Conservation (phyloP, 2,888 invertebrate species). For the Tetanocera ferruginea region DNA sequence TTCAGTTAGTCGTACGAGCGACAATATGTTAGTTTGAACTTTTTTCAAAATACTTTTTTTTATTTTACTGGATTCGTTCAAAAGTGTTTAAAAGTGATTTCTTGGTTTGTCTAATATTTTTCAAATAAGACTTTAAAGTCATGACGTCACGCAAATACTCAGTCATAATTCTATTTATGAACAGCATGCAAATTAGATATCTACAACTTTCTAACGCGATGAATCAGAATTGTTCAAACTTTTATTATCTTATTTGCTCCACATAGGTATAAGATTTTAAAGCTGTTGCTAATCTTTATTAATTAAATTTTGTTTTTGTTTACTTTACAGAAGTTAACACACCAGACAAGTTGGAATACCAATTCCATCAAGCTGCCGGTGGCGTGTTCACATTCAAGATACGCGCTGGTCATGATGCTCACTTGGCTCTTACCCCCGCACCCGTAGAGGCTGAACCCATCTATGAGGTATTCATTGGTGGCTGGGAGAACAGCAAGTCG, state of each 20-base stretch:
- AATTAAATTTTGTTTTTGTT: conserved; percentile 17
- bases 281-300: no score
- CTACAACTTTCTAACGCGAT: neutral
- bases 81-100: no score
- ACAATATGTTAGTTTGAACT: no score
- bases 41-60: no score
- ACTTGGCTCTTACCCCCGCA: conserved; percentile 82
- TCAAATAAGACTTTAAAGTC: no score
- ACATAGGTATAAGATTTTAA: no score
- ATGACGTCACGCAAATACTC: neutral
- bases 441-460: conserved; percentile 82
- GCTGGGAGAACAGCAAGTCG: conserved; percentile 88
- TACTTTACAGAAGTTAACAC: conserved; percentile 80
- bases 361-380: conserved; percentile 81
- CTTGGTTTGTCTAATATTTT: no score
- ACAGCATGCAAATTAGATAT: neutral
- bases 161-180: neutral
- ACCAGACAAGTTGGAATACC: conserved; percentile 85
- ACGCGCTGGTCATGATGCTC: conserved; percentile 85
- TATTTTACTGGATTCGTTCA: no score
- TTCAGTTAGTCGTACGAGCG: no score
- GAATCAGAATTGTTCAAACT: neutral
- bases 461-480: conserved; percentile 89
- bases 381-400: conserved; percentile 83
- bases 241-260: neutral